Conservation (phyloP, 2,888 invertebrate species). For the Exocentrus adspersus region DNA sequence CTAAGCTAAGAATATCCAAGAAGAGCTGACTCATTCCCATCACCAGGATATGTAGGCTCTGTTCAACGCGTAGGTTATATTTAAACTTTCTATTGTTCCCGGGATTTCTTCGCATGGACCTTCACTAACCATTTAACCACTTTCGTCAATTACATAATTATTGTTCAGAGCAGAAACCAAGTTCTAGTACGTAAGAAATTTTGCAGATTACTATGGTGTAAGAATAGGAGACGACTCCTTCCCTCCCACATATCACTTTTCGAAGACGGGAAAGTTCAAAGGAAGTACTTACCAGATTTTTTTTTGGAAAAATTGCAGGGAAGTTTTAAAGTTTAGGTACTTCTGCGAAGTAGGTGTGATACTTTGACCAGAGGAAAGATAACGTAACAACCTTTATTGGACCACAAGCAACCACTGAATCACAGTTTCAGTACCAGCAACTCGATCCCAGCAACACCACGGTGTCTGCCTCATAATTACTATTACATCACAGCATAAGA, state of each 20-base stretch:
- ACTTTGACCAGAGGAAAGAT: too few species aligned
- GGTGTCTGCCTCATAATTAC: not conserved
- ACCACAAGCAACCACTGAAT: not conserved
- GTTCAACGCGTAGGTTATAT: not conserved
- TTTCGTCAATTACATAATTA: not conserved
- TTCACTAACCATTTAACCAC: not conserved
- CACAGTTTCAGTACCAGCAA: not conserved
- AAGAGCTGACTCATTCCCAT: not conserved
- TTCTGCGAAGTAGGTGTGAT: too few species aligned
- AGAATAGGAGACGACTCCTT: too few species aligned
- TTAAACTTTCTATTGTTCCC: not conserved
- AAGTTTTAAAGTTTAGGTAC: too few species aligned
- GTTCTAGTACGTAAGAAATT: too few species aligned
- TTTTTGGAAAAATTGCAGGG: too few species aligned
- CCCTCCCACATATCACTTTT: too few species aligned
- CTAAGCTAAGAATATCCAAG: not conserved
- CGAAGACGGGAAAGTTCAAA: too few species aligned
- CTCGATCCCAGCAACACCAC: not conserved
- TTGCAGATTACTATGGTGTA: too few species aligned
- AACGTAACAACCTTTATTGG: too few species aligned
- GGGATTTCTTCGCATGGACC: not conserved
- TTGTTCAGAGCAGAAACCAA: too few species aligned
- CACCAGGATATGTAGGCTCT: not conserved
- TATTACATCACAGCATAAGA: slow-evolving; percentile 13
- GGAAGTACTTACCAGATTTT: too few species aligned